These are phyloP conservation scores for Philonicus albiceps DNA, from an alignment of 2,888 invertebrate species.

Conservation along the genomic window DNA sequence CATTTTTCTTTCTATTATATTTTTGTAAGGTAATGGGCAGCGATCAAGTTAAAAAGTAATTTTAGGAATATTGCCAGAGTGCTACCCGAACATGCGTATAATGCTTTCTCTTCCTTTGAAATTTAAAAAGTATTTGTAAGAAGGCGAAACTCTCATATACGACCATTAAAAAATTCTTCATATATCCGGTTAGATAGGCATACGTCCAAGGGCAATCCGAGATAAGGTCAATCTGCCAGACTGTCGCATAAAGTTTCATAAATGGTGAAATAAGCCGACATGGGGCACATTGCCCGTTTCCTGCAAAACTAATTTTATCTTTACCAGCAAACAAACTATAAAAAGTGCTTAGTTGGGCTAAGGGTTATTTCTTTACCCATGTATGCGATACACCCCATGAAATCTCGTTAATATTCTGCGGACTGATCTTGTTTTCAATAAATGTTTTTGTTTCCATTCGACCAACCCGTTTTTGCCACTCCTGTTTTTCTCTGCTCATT, in stretches of 20 bases:
- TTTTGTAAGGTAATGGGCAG: background rate
- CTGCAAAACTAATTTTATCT: background rate
- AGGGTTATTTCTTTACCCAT: background rate
- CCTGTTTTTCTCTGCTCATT: background rate
- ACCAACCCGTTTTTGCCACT: background rate
- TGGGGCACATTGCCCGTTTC: background rate
- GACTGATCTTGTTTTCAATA: background rate
- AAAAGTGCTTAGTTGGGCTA: background rate
- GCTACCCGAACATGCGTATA: background rate
- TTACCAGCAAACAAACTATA: background rate
- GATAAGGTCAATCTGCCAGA: background rate
- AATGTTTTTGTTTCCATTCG: background rate
- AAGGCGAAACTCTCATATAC: background rate
- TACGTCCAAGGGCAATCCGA: background rate
- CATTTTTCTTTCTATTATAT: background rate
- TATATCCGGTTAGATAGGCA: background rate
- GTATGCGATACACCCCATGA: background rate
- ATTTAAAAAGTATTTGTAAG: background rate
- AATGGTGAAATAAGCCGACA: background rate
- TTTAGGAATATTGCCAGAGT: background rate
- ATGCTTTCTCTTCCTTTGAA: background rate
- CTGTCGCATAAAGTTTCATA: background rate
- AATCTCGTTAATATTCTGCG: constrained; percentile 18
- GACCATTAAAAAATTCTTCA: background rate
- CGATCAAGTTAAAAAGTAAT: background rate